Evolutionary conservation across 2,888 invertebrate species (phyloP), one percentile per base, ranked within the genome.

Genomic region (Caradrina kadenii): DNA sequence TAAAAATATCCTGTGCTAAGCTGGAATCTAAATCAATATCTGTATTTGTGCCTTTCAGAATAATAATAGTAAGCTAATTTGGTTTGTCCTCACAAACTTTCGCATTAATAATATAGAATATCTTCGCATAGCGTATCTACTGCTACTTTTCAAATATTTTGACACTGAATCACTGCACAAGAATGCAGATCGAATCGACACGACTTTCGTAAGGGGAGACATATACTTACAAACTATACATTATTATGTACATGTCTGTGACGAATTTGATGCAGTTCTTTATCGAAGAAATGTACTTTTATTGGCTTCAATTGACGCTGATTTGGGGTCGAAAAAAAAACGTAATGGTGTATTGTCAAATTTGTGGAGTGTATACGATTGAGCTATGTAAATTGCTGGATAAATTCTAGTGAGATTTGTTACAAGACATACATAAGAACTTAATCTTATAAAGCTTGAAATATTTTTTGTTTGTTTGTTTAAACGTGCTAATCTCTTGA

Each of bases 171-270:
- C 85, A 85, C 80, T 10, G 19, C 60, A 26, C 71, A 81, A 63
- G 85, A 85, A 85, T 85, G 85, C 82, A 75, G 42, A 68, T 68
- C 85, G 73, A 81, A 85, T 85, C 42, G 65, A 53, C 71, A 53
- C 69, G 79, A 68, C 63, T 63, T 54, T 63, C 15, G 56, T 71
- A 35, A 73, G 61, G 75, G 83, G 68, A 73, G 68, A 56, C 35
- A n/a, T 53, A 17, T 6, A 67, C 45, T n/a, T 50, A 63, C 65
- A 31, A 52, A 56, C 26, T 19, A 15, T 69, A 48, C 26, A 48
- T 56, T 58, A 49, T 39, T 11, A 64, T 31, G 45, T 69, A 22
- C 48, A 66, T 42, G 52, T 11, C 55, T 73, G 73, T 61, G 66
- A 67, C 77, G 71, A 75, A 81, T 66, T 72, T 39, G 22, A 63